Evolutionary conservation across 2,113 vertebrate species (phyloP).

Genomic region (Lanius collurio): DNA sequence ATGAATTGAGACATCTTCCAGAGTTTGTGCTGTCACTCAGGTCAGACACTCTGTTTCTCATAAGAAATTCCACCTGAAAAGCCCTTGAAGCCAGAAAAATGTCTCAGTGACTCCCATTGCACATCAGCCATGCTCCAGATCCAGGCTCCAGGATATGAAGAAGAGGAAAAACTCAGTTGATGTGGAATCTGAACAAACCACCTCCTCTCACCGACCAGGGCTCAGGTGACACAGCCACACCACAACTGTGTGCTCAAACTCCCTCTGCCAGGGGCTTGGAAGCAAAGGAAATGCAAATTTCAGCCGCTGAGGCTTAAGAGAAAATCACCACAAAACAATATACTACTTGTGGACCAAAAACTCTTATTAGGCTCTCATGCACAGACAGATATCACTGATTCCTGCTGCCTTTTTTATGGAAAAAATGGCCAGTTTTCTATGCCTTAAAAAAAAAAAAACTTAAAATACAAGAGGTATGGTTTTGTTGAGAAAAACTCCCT

Average conservation of each 20-base stretch:
- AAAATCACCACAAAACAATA: neutral
- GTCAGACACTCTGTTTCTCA: neutral
- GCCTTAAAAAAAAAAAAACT: neutral
- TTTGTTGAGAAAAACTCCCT: neutral
- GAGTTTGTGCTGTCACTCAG: neutral
- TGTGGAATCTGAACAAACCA: neutral
- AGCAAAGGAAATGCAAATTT: neutral
- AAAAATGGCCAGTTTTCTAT: neutral
- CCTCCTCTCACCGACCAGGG: neutral
- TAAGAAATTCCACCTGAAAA: neutral
- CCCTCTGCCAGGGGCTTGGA: neutral
- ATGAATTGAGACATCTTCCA: neutral
- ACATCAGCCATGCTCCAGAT: rapidly evolving
- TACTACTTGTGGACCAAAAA: neutral
- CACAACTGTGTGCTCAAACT: neutral
- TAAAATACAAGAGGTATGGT: neutral
- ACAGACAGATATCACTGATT: neutral
- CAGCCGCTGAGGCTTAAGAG: neutral
- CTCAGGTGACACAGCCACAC: neutral
- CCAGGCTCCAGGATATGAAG: neutral
- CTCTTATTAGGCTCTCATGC: neutral
- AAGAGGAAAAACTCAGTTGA: neutral
- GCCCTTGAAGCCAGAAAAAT: neutral
- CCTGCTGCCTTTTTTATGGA: neutral
- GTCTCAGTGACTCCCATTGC: neutral